Evolutionary conservation across 2,888 invertebrate species (phyloP), one percentile per base, ranked within the genome.

Genomic region (Ethmia dodecea): DNA sequence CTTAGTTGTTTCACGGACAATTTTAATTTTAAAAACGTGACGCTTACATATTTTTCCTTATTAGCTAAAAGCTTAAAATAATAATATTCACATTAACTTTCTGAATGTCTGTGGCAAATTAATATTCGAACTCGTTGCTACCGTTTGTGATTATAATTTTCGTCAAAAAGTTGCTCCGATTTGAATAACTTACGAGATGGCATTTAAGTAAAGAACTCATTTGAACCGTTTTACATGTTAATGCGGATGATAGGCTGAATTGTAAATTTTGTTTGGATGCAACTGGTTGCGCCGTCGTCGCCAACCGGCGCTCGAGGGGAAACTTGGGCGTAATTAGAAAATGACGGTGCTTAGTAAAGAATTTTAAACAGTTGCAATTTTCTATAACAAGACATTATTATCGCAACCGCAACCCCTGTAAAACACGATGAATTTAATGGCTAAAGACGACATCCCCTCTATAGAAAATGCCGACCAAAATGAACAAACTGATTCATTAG

Each of bases 371-470:
- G 34, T 33, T 52, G 47, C 52, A 57, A 55, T 65, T 74, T 75
- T 66, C 60, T 74, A 74, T 74, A 55, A 75, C 70, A 74, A 75
- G 55, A 45, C 58, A 53, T 55, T 65, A 66, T 67, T 58, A 60
- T 47, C 47, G 40, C 49, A 33, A 47, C 52, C 52, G 57, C 52
- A n/a, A n/a, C 47, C 22, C 33, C 24, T 22, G 42, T 31, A 31
- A n/a, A 45, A 38, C 38, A 18, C 45, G 47, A 46, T 28, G 15
- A 43, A 47, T 42, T 40, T 30, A 28, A 46, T 43, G 22, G 9
- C 20, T 20, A 5, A 33, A 28, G 27, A 30, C 25, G 13, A 32
- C 20, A 32, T 13, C 30, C 27, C 15, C 10, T 29, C n/a, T n/a
- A n/a, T n/a, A n/a, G n/a, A n/a, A 32, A 13, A 27, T 29, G 33